Conservation (phyloP, 1,140 invertebrate species). For the Paraescarpia echinospica region DNA sequence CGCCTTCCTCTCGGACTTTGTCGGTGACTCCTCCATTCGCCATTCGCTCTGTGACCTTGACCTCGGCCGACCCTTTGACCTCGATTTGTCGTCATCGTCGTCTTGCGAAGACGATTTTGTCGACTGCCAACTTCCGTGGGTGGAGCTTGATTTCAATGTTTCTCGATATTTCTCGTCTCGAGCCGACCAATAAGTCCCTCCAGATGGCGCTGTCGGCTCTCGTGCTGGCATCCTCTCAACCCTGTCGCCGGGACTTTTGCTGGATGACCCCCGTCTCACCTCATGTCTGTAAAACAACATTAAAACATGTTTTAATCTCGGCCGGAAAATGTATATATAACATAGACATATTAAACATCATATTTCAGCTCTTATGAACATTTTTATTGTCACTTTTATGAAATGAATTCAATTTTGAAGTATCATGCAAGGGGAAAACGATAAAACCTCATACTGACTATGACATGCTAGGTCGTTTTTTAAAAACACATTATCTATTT, state of each 20-base stretch:
- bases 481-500: too few relatives aligned
- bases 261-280: not conserved
- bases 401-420: too few relatives aligned
- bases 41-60: not conserved
- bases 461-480: too few relatives aligned
- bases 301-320: not conserved
- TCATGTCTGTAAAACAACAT: not conserved
- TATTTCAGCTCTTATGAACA: not conserved
- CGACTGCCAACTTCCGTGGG: not conserved
- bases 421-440: too few relatives aligned
- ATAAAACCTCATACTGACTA: too few relatives aligned
- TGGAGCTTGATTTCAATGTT: not conserved
- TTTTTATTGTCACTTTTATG: not conserved
- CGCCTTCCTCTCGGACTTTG: not conserved
- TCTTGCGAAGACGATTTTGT: not conserved
- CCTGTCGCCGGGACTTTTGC: not conserved
- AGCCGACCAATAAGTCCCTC: not conserved
- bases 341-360: not conserved
- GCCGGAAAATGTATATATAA: not conserved
- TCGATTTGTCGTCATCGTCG: not conserved
- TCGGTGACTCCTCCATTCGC: not conserved
- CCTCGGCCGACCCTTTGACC: not conserved
- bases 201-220: not conserved
- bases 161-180: not conserved
- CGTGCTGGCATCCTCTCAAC: not conserved